Evolutionary conservation across 2,888 invertebrate genomes (phyloP).

Genomic region (Epinotia ramella): DNA sequence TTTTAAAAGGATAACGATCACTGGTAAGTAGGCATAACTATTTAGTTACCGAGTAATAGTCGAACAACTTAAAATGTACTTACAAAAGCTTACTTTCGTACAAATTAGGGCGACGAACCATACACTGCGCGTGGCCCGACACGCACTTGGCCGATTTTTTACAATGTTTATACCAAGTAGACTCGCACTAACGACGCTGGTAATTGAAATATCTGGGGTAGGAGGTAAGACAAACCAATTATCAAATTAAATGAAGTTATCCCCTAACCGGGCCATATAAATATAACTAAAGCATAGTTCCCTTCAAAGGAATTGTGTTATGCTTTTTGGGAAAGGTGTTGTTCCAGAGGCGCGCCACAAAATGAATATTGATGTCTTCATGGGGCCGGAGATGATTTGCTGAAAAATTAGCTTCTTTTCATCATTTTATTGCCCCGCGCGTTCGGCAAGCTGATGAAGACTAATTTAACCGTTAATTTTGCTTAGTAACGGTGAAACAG

Average conservation of each 20-base stretch:
- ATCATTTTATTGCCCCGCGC: constrained; percentile 80
- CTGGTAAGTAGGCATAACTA: too few relatives aligned
- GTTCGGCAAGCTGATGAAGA: constrained; percentile 81
- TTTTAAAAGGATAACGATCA: too few relatives aligned
- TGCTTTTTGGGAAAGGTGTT: constrained; percentile 78
- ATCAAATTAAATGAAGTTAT: constrained; percentile 81
- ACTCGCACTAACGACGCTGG: neutral
- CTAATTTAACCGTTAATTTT: constrained; percentile 82
- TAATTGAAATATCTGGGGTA: constrained; percentile 56
- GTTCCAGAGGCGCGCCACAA: constrained; percentile 81
- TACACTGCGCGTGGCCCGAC: too few relatives aligned
- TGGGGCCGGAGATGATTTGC: constrained; percentile 83
- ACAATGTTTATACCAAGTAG: too few relatives aligned
- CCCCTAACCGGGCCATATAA: constrained; percentile 58
- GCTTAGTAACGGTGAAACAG: constrained; percentile 73
- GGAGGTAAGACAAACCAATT: constrained; percentile 79
- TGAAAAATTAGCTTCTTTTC: constrained; percentile 84
- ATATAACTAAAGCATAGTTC: constrained; percentile 60
- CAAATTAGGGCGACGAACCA: too few relatives aligned
- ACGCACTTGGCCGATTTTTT: too few relatives aligned
- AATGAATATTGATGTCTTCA: constrained; percentile 85
- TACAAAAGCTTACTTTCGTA: too few relatives aligned
- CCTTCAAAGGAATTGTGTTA: constrained; percentile 75
- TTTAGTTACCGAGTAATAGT: too few relatives aligned
- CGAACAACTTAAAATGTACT: too few relatives aligned